Evolutionary conservation across 92 coral and sea anemone species (phyloP).

Genomic region (Siderastrea radians): DNA sequence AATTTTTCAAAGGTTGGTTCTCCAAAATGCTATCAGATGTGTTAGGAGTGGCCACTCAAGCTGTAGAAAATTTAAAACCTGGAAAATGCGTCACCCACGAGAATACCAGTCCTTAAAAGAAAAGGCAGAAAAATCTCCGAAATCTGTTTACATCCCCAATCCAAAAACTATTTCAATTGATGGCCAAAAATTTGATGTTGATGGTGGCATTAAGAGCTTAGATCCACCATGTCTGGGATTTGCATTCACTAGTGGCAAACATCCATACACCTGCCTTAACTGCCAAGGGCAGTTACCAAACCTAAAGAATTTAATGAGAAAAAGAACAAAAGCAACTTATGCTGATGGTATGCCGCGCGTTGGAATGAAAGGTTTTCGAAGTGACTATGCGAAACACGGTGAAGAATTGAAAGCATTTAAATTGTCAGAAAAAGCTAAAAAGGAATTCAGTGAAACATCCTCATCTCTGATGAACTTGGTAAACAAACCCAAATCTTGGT

Average conservation of each 20-base stretch:
- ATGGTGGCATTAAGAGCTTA: slow-evolving; percentile 24
- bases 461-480: background rate
- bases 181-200: slow-evolving; percentile 11
- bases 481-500: slow-evolving; percentile 24
- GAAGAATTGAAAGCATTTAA: slow-evolving; percentile 23
- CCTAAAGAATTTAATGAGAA: slow-evolving; percentile 22
- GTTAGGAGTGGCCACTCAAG: slow-evolving; percentile 8
- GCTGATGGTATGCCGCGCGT: slow-evolving; percentile 7
- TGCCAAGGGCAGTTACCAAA: slow-evolving; percentile 20
- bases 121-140: slow-evolving; percentile 1
- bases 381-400: slow-evolving; percentile 35
- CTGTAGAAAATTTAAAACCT: slow-evolving; percentile 1
- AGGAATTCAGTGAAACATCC: slow-evolving; percentile 5
- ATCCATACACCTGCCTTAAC: slow-evolving; percentile 24
- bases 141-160: slow-evolving; percentile 11
- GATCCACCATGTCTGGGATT: slow-evolving; percentile 25
- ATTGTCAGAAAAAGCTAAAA: background rate
- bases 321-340: slow-evolving; percentile 1
- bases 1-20: background rate
- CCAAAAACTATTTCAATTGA: background rate
- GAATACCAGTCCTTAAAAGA: slow-evolving; percentile 7
- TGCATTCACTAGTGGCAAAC: slow-evolving; percentile 31
- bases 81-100: slow-evolving; percentile 28
- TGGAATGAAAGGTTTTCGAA: slow-evolving; percentile 31
- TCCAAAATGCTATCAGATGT: background rate